These are phyloP conservation scores for Rhinogobius similis DNA, from an alignment of 2,113 vertebrate genomes.

Conservation along the genomic window DNA sequence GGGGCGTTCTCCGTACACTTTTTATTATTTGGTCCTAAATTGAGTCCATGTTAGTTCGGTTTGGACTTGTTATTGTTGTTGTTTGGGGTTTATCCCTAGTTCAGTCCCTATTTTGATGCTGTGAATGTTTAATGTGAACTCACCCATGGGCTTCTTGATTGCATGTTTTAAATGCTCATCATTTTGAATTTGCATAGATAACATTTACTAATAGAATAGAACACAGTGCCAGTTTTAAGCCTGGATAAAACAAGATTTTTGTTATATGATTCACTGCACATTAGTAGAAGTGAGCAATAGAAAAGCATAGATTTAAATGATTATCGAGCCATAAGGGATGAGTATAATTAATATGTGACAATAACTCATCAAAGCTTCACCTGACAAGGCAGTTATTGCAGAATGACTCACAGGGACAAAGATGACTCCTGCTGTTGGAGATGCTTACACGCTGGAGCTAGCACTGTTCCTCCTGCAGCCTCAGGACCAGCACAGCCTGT, in stretches of 20 bases:
- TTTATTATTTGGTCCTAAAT: no score
- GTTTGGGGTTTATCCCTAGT: no score
- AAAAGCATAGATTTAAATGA: background rate
- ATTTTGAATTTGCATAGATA: no score
- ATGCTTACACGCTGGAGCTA: conserved; percentile 15
- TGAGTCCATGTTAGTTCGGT: no score
- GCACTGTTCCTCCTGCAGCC: conserved; percentile 37
- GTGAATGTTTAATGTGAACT: no score
- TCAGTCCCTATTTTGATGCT: no score
- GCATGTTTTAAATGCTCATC: no score
- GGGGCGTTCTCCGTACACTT: no score
- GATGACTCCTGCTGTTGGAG: conserved; percentile 21
- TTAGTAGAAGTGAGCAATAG: background rate
- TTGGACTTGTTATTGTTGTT: no score
- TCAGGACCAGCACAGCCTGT: conserved; percentile 54
- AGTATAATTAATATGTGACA: conserved; percentile 12
- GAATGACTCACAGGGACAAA: conserved; percentile 17
- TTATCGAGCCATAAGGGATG: background rate
- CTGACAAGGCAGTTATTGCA: conserved; percentile 26
- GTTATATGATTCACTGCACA: background rate
- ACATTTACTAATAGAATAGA: no score
- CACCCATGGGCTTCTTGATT: background rate
- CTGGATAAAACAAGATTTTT: background rate
- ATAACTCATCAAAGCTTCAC: conserved; percentile 28
- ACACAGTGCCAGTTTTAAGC: background rate